Evolutionary conservation across 2,888 invertebrate species (phyloP), one percentile per base, ranked within the genome.

Genomic region (Drosophila emarginata): DNA sequence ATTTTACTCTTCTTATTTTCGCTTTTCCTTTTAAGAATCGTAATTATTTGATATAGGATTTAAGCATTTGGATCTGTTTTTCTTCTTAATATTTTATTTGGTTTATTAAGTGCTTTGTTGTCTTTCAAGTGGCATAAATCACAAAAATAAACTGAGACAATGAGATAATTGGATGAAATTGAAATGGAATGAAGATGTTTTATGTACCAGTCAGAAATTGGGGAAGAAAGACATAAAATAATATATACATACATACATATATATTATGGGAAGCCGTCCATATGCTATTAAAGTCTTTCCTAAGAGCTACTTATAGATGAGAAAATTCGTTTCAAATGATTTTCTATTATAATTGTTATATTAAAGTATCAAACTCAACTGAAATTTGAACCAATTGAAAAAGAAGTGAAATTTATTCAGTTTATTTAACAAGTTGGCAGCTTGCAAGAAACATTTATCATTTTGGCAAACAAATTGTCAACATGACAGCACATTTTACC

Each of bases 111-210:
- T 81, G 78, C 67, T 74, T 77, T 71, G 75, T 81, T 56, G 58
- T 74, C 71, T 60, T 67, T 84, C 81, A 78, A 84, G 82, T 82
- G 78, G 80, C 77, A 81, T 84, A 82, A 84, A 80, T 84, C 80
- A 81, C 77, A 84, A 80, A 71, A 68, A 78, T 51, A 71, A 64
- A 45, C 75, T 66, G 78, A 78, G 72, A 83, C 77, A 83, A 82
- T 75, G 75, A 77, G 64, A 81, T 81, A 82, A 82, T 82, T 82
- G 84, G 72, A 80, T 67, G 69, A 65, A 78, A 78, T 78, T 78
- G 73, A 84, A 81, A 81, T 81, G 78, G 45, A 45, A 45, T 45
- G 21, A 45, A 80, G 79, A 77, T 77, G 68, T 79, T 74, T 70
- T 68, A 9, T 32, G 32, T 69, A 64, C 72, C 53, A 65, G 40